Percentiles rank a stretch among this genome's conserved stretches.
These are phyloP conservation scores for Dolichopus griseipennis DNA, from an alignment of 2,888 invertebrate genomes.

Conservation along the genomic window DNA sequence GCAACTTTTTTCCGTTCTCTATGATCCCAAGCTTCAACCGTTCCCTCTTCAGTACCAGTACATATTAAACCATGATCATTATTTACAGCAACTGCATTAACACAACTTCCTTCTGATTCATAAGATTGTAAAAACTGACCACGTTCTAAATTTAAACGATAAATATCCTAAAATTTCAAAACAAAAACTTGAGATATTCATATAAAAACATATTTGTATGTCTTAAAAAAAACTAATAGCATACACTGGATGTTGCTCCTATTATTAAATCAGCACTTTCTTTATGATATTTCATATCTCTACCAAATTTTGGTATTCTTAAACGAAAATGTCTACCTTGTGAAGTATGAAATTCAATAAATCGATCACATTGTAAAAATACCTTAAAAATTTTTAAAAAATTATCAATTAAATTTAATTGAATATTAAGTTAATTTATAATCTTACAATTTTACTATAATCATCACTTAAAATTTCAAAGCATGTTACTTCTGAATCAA, in stretches of 20 bases:
- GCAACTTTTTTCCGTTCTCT: conserved; percentile 68
- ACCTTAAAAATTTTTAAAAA: conserved; percentile 26
- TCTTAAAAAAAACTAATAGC: conserved; percentile 22
- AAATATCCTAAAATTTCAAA: conserved; percentile 64
- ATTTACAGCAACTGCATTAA: conserved; percentile 81
- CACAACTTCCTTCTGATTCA: conserved; percentile 60
- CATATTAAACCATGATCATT: conserved; percentile 78
- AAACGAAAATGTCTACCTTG: conserved; percentile 85
- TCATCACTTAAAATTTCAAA: conserved; percentile 91
- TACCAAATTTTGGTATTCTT: conserved; percentile 89
- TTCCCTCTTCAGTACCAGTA: conserved; percentile 82
- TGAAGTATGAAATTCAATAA: conserved; percentile 91
- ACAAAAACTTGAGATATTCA: too few relatives aligned
- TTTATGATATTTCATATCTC: conserved; percentile 85
- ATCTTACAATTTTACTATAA: conserved; percentile 71
- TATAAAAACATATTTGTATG: neutral
- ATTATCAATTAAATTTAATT: neutral
- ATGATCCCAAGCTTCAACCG: conserved; percentile 96
- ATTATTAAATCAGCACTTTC: conserved; percentile 87
- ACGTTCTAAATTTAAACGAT: conserved; percentile 88
- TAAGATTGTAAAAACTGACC: conserved; percentile 88
- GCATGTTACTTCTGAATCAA: conserved; percentile 93
- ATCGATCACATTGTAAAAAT: conserved; percentile 78
- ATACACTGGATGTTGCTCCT: conserved; percentile 75
- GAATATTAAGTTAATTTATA: neutral